A percentile compares a stretch with the other conserved stretches of the same genome.
These are phyloP conservation scores for Zoanthus sociatus DNA, from an alignment of 92 coral and sea anemone genomes.

Conservation along the genomic window DNA sequence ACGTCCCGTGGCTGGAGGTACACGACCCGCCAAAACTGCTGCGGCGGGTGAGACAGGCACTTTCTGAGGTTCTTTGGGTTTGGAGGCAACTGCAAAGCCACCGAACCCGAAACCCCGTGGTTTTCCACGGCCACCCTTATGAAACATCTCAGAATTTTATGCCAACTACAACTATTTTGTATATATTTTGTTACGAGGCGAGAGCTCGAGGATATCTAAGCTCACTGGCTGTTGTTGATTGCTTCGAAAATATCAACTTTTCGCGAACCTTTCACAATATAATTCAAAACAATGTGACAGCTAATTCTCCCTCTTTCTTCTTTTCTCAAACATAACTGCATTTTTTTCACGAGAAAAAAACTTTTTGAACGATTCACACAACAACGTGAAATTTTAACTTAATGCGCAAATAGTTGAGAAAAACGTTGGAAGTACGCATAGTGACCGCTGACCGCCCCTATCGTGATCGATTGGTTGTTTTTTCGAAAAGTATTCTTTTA, in stretches of 20 bases:
- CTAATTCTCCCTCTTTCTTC: background rate
- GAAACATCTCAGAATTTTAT: conserved; percentile 66
- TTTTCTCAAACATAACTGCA: background rate
- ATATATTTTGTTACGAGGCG: background rate
- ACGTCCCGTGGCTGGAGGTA: background rate
- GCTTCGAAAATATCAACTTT: background rate
- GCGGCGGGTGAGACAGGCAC: conserved; percentile 27
- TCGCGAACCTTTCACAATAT: background rate
- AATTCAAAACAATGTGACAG: background rate
- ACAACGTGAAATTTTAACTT: background rate
- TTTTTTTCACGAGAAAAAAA: background rate
- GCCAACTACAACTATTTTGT: background rate
- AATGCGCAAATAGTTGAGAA: background rate
- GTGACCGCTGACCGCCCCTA: conserved; percentile 5
- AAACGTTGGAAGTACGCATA: background rate
- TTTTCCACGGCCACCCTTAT: conserved; percentile 91
- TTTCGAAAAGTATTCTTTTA: too few species aligned
- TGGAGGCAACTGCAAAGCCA: conserved; percentile 89
- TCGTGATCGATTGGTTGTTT: too few species aligned
- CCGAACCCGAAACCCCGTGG: conserved; percentile 97
- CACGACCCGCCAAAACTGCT: conserved; percentile 33
- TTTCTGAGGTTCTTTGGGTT: conserved; percentile 44
- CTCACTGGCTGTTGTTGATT: background rate
- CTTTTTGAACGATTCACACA: background rate
- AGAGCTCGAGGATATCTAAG: background rate